Conservation (phyloP, 2,888 invertebrate genomes). For the Ligdia adustata region DNA sequence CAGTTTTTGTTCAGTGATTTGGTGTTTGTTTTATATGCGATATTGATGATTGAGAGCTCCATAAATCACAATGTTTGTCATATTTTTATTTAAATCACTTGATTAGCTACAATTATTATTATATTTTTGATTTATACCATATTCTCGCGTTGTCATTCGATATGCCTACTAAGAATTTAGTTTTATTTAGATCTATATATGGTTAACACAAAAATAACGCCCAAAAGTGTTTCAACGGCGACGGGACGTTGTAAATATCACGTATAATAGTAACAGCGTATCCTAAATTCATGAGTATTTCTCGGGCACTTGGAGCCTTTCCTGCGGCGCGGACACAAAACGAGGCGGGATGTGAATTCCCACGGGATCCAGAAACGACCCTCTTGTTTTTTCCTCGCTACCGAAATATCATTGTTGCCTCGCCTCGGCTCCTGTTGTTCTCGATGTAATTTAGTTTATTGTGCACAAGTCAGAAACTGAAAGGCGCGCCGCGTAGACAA, state of each 20-base stretch:
- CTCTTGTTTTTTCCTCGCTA: slow-evolving; percentile 73
- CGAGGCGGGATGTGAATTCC: slow-evolving; percentile 66
- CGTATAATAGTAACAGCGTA: slow-evolving; percentile 40
- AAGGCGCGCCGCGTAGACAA: slow-evolving; percentile 47
- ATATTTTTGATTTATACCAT: not conserved
- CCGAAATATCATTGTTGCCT: slow-evolving; percentile 74
- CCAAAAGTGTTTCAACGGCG: slow-evolving; percentile 6
- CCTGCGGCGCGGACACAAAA: slow-evolving; percentile 62
- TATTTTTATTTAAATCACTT: slow-evolving; percentile 2
- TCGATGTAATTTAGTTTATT: slow-evolving; percentile 74
- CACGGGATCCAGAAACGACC: slow-evolving; percentile 71
- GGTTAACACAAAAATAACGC: slow-evolving; percentile 17
- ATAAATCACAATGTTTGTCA: slow-evolving; percentile 15
- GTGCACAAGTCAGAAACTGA: slow-evolving; percentile 63
- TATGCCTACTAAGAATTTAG: too few species aligned
- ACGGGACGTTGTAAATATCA: slow-evolving; percentile 24
- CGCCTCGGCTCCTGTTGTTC: slow-evolving; percentile 57
- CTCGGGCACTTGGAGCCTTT: slow-evolving; percentile 41
- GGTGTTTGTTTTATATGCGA: slow-evolving; percentile 34
- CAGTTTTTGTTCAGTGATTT: slow-evolving; percentile 27
- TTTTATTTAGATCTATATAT: slow-evolving; percentile 1
- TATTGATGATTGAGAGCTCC: slow-evolving; percentile 42
- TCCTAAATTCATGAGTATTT: slow-evolving; percentile 59
- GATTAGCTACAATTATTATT: not conserved
- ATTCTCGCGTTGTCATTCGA: not conserved